Base-by-base conservation (phyloP, 2,113 vertebrate species). In the Epinephelus cyanopodus region DNA sequence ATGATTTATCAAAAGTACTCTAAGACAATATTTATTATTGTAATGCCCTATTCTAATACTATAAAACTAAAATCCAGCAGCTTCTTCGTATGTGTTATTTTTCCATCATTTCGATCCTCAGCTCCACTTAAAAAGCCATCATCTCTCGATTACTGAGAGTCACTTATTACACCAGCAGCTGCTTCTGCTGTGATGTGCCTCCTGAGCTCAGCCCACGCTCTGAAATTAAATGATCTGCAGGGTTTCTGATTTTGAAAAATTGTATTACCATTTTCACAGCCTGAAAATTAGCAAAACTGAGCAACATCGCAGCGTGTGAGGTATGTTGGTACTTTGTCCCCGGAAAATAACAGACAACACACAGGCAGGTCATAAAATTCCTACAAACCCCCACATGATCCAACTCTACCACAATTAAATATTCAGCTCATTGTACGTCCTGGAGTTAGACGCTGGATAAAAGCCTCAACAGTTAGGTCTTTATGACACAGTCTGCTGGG, bases 191-290 rank as follows among this genome's bases (percentile, higher is more conserved):
- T 33, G 21, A 74, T 89, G 82, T 70, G 53, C 52, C 77, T 45
- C 74, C 37, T 82, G 71, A 87, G 72, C 64, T 74, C 74, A 74
- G 19, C 77, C 65, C 56, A 79, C 50, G 48, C 78, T 79, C 33
- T 67, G 57, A 86, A 87, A 88, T 84, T 15, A 75, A 80, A 86
- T 81, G 19, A 84, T 77, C 63, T 74, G 67, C 62, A 71, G 66
- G 62, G 19, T 73, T 54, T 81, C 23, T 58, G 18, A 54, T 19
- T 87, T 68, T 61, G 17, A 82, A 79, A 57, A 74, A 79, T 52
- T 53, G 18, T 39, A 65, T 57, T 62, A 72, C 5, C 61, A 73
- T 60, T 82, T 80, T 68, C 27, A 57, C 53, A 77, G 45, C 53
- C 19, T 23, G 54, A 45, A 45, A 45, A 45, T 12, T 1, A 70